These are phyloP conservation scores for Lordiphosa stackelbergi DNA, from an alignment of 1,140 invertebrate species.

Conservation along the genomic window DNA sequence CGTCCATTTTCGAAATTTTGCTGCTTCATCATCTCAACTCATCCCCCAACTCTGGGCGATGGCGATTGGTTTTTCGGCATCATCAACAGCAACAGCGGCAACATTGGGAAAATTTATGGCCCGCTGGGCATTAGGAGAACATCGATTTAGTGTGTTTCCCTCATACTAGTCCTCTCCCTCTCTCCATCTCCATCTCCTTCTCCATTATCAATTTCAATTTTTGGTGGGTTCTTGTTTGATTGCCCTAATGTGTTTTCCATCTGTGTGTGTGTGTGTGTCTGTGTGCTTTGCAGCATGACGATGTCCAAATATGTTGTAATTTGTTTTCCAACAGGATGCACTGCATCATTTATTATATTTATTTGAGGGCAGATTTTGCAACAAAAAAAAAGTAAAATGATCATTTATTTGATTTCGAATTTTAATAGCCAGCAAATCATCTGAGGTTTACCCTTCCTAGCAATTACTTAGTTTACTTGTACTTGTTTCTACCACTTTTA, in stretches of 20 bases:
- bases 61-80: conserved; percentile 30
- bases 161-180: background rate
- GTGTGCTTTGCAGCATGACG: conserved; percentile 38
- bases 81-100: conserved; percentile 47
- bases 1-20: conserved; percentile 71
- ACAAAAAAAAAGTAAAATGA: too few relatives aligned
- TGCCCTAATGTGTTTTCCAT: conserved; percentile 71
- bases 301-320: conserved; percentile 63
- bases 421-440: too few relatives aligned
- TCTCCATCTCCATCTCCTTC: background rate
- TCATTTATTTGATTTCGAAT: too few relatives aligned
- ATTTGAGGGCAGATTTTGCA: conserved; percentile 11
- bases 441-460: too few relatives aligned
- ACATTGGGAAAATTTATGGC: conserved; percentile 66
- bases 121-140: conserved; percentile 61
- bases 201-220: conserved; percentile 75
- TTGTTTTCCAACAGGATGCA: conserved; percentile 60
- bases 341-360: conserved; percentile 57
- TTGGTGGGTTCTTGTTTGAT: conserved; percentile 57
- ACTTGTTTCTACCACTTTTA: too few relatives aligned
- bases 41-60: conserved; percentile 8
- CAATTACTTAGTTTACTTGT: too few relatives aligned
- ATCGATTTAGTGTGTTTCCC: conserved; percentile 58
- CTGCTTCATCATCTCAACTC: conserved; percentile 64
- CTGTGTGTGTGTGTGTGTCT: conserved; percentile 30